These are phyloP conservation scores for Vanessa atalanta DNA, from an alignment of 1,140 invertebrate genomes.

Conservation along the genomic window DNA sequence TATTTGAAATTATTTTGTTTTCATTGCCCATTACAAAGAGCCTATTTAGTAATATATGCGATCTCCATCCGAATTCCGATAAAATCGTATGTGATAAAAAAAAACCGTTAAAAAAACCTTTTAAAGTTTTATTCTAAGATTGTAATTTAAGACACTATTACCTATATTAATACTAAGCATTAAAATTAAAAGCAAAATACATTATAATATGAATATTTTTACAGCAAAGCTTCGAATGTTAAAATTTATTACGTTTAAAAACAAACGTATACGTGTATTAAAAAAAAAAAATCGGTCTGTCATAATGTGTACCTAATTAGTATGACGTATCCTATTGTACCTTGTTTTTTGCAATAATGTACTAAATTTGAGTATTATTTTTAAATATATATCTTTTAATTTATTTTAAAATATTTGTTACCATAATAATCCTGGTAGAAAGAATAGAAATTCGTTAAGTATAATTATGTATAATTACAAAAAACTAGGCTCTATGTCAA, in stretches of 20 bases:
- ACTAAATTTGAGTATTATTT: conserved; percentile 2
- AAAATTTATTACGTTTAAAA: no score
- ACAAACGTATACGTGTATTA: no score
- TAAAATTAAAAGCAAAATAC: conserved; percentile 10
- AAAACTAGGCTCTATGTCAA: no score
- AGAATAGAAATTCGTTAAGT: no score
- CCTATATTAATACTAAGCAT: not conserved
- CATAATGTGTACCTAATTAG: no score
- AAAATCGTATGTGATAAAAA: conserved; percentile 47
- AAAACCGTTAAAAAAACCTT: conserved; percentile 9
- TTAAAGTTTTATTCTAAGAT: not conserved
- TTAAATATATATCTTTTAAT: not conserved
- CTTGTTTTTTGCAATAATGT: not conserved
- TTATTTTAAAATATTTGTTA: not conserved
- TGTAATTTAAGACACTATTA: conserved; percentile 19
- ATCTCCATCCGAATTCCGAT: conserved; percentile 48
- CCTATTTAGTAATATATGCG: conserved; percentile 13
- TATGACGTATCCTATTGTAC: no score
- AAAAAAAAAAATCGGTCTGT: no score
- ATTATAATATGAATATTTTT: conserved; percentile 24
- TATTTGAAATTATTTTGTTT: not conserved
- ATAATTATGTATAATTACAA: no score
- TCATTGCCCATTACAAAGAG: conserved; percentile 1
- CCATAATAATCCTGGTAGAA: not conserved
- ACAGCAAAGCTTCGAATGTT: conserved; percentile 3